Conservation (phyloP, 2,888 invertebrate species). For the Hanleya hanleyi region DNA sequence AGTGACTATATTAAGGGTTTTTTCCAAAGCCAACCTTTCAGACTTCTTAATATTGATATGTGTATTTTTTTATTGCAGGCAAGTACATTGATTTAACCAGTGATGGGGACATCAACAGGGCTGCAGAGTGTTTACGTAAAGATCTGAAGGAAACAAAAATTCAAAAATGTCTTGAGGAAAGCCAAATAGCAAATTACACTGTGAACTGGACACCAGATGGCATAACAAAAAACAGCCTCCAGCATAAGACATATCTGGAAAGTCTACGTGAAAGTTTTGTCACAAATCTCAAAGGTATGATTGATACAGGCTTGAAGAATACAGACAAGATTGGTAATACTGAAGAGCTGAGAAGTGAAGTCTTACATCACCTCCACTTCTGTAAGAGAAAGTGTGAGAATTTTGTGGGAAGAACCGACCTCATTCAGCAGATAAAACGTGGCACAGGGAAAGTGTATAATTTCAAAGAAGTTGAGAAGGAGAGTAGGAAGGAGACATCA, state of each 20-base stretch:
- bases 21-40: too few relatives aligned
- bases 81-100: slow-evolving; percentile 50
- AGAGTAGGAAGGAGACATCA: not conserved
- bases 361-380: slow-evolving; percentile 51
- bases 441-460: not conserved
- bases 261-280: slow-evolving; percentile 48
- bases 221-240: slow-evolving; percentile 22
- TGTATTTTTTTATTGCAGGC: slow-evolving; percentile 32
- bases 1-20: too few relatives aligned
- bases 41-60: not conserved
- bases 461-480: not conserved
- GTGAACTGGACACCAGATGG: slow-evolving; percentile 49
- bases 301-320: slow-evolving; percentile 32
- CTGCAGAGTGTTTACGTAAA: slow-evolving; percentile 47
- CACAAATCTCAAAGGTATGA: slow-evolving; percentile 43
- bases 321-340: slow-evolving; percentile 12
- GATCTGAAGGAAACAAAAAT: slow-evolving; percentile 43
- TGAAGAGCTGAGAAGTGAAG: slow-evolving; percentile 48
- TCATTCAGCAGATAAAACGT: not conserved
- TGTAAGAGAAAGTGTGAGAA: slow-evolving; percentile 37
- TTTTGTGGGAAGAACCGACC: slow-evolving; percentile 51
- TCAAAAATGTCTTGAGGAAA: slow-evolving; percentile 32
- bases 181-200: slow-evolving; percentile 39
- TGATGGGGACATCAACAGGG: slow-evolving; percentile 43
- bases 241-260: slow-evolving; percentile 48